Base-by-base conservation (phyloP, 2,888 invertebrate genomes). In the Seira ritae region DNA sequence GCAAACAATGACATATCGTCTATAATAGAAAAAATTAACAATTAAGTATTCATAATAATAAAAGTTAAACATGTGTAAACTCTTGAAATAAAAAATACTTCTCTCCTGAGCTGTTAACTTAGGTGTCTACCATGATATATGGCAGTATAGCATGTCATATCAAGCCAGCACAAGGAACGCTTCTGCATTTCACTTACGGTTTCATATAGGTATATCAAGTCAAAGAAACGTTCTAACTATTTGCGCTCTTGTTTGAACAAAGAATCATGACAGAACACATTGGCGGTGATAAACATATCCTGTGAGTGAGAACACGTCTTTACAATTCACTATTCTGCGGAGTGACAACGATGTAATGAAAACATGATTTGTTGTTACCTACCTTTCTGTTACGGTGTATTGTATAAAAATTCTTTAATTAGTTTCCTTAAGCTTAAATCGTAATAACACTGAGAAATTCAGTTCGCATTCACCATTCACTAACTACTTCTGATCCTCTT, bases 251-350 rank as follows among this genome's bases (percentile, higher is more conserved):
- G n/a, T n/a, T n/a, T n/a, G n/a, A n/a, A n/a, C n/a, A n/a, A n/a
- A n/a, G n/a, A n/a, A n/a, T n/a, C n/a, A n/a, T n/a, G n/a, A n/a
- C n/a, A n/a, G n/a, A 42, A 42, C 12, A 42, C 42, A 42, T 42
- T 12, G 42, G 1, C 17, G 65, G 42, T 46, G 79, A 79, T 79
- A 79, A 79, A 67, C 72, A 72, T 72, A 79, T 79, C 79, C 79
- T 79, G 72, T 66, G 65, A 78, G 24, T n/a, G 23, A 31, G 31
- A 69, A 67, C 19, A 62, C 42, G 42, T 42, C 42, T 12, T 4
- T 8, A 42, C 42, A 42, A 42, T 42, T 42, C 42, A 42, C 42
- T 42, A 8, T 42, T 42, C 4, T 42, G 4, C 42, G 42, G 42
- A 8, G 42, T 42, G 42, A 42, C 42, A 42, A 42, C 42, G 12